Base-by-base conservation (phyloP, 2,797 vertebrate genomes). In the Furcifer pardalis region DNA sequence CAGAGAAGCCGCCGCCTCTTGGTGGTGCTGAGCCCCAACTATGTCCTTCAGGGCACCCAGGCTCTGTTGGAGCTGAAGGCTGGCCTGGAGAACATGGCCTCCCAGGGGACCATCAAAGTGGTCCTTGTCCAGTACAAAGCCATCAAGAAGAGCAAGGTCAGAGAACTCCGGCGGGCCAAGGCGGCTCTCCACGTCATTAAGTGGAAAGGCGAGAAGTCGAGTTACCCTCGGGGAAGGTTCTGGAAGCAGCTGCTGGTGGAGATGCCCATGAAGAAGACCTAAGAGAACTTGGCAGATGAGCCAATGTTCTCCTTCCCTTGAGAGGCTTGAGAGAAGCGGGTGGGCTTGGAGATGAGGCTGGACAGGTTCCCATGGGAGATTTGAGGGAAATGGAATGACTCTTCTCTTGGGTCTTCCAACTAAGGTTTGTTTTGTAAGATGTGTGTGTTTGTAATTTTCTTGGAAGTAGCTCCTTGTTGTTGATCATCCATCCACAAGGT, bases 41-140 rank as follows among this genome's bases (percentile, higher is more conserved):
- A 98, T 88, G 95, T 97, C 81, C 94, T 96, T 7, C 96, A 94
- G 93, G 98, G 98, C 83, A 98, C 98, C 76, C 98, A 99, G 95
- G 97, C 98, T 37, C 96, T 99, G 91, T 96, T 99, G 96, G 98
- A 99, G 97, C 97, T 99, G 84, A 98, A 98, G 94, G 98, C 97
- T 2, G 98, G 98, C 46, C 93, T 99, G 89, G 97, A 98, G 91
- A 95, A 94, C 94, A 98, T 99, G 98, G 97, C 97, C n/a, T 96
- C 94, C 78, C 96, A 94, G 3, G 97, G 98, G 23, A 97, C 94
- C 95, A 97, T 99, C 92, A 95, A 96, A 92, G 97, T 99, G 89
- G 97, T 99, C 95, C 97, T 99, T 95, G 95, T 99, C 78, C 97
- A 99, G 95, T 98, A 97, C 96, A 97, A 96, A 91, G 95, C 97